Percentiles rank a stretch among this genome's conserved stretches.
Evolutionary conservation across 2,797 vertebrate genomes (phyloP).

Genomic region (Macrochelys suwanniensis): DNA sequence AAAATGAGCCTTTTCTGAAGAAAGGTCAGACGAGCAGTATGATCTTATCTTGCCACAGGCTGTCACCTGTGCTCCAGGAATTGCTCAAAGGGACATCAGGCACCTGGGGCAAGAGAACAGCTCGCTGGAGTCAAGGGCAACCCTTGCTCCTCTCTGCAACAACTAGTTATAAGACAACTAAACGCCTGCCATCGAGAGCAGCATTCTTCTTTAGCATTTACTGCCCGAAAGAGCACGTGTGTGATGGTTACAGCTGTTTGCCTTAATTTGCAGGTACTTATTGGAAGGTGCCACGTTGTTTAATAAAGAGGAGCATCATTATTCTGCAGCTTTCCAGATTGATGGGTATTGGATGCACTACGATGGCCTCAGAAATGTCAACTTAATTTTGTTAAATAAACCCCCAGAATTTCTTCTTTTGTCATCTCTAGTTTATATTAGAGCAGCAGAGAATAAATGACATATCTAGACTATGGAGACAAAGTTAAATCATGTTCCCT

Average conservation of each 20-base stretch:
- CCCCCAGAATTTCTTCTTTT: conserved; percentile 89
- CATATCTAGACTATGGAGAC: conserved; percentile 20
- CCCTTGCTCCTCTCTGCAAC: neutral
- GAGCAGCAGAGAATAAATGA: conserved; percentile 85
- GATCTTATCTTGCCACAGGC: neutral
- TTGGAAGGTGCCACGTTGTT: conserved; percentile 93
- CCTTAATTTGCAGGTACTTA: conserved; percentile 83
- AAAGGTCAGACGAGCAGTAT: neutral
- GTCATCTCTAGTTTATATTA: conserved; percentile 89
- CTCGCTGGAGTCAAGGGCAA: neutral
- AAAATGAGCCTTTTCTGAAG: neutral
- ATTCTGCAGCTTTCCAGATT: conserved; percentile 91
- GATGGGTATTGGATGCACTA: conserved; percentile 91
- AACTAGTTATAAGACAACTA: neutral
- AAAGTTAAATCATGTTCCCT: conserved; percentile 55
- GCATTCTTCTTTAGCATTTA: neutral
- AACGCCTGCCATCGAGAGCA: neutral
- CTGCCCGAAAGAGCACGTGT: neutral
- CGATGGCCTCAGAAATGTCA: conserved; percentile 88
- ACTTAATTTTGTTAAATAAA: conserved; percentile 90
- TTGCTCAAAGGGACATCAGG: neutral
- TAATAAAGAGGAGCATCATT: conserved; percentile 92
- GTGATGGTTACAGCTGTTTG: neutral
- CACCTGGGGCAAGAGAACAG: neutral
- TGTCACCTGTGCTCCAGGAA: neutral